Evolutionary conservation across 1,140 invertebrate species (phyloP).

Genomic region (Phocides pigmalion): DNA sequence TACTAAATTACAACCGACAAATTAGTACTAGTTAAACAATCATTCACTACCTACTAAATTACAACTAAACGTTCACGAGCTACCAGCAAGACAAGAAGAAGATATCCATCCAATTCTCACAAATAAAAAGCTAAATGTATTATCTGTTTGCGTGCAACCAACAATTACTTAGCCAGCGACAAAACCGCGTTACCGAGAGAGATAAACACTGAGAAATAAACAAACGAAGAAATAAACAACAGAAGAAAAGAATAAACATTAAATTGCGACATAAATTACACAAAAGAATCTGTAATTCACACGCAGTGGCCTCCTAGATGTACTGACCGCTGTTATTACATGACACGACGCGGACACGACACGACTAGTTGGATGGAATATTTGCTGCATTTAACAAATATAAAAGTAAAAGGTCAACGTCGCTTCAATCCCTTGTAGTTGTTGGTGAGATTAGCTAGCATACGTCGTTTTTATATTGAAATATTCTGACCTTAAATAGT

Average conservation of each 20-base stretch:
- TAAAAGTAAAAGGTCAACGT: too few relatives aligned
- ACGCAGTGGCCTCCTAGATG: conserved; percentile 34
- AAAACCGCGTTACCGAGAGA: conserved; percentile 30
- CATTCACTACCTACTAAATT: too few relatives aligned
- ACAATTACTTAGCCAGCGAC: conserved; percentile 34
- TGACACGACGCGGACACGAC: conserved; percentile 2
- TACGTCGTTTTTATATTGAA: too few relatives aligned
- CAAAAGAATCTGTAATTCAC: conserved; percentile 60
- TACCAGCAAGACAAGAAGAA: background rate
- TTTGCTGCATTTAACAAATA: too few relatives aligned
- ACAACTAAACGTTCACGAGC: too few relatives aligned
- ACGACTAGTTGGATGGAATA: background rate
- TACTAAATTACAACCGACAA: too few relatives aligned
- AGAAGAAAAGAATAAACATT: conserved; percentile 48
- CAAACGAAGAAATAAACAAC: conserved; percentile 35
- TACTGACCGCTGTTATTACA: conserved; percentile 12
- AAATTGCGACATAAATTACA: conserved; percentile 63
- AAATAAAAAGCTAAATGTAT: conserved; percentile 33
- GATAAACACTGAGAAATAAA: conserved; percentile 38
- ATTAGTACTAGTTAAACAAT: background rate
- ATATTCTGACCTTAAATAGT: too few relatives aligned
- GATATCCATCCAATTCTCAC: background rate
- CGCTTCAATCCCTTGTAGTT: too few relatives aligned
- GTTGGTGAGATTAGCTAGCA: too few relatives aligned
- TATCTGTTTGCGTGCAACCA: conserved; percentile 29